A percentile compares a stretch with the other conserved stretches of the same genome.
Evolutionary conservation across 2,888 invertebrate species (phyloP).

Genomic region (Cloeon dipterum): DNA sequence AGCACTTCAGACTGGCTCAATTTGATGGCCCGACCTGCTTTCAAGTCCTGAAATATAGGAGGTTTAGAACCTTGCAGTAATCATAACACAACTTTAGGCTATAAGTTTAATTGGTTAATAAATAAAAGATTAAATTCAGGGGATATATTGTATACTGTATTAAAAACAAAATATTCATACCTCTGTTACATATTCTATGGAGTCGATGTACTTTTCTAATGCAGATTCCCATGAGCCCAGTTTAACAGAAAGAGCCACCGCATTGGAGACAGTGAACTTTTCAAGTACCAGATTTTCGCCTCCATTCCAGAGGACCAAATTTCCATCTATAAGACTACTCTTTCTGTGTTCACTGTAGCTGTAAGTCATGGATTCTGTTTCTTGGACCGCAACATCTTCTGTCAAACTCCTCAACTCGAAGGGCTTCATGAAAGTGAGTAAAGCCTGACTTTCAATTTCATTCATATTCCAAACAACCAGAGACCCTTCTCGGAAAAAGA

Average conservation of each 20-base stretch:
- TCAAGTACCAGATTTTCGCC: slow-evolving; percentile 40
- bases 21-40: slow-evolving; percentile 42
- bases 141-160: too few relatives aligned
- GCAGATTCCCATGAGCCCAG: slow-evolving; percentile 85
- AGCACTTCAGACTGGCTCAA: slow-evolving; percentile 48
- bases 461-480: slow-evolving; percentile 80
- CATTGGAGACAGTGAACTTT: slow-evolving; percentile 87
- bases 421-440: slow-evolving; percentile 45
- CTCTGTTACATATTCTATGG: slow-evolving; percentile 57
- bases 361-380: slow-evolving; percentile 69
- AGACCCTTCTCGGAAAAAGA: slow-evolving; percentile 77
- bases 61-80: too few relatives aligned
- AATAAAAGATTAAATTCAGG: too few relatives aligned
- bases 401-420: slow-evolving; percentile 50
- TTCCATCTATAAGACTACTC: slow-evolving; percentile 21
- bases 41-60: slow-evolving; percentile 32
- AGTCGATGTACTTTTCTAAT: slow-evolving; percentile 58
- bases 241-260: slow-evolving; percentile 80
- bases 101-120: too few relatives aligned
- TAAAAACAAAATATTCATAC: slow-evolving; percentile 11
- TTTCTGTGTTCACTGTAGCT: slow-evolving; percentile 31
- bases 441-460: slow-evolving; percentile 52
- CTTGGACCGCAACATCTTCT: slow-evolving; percentile 39
- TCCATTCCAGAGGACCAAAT: slow-evolving; percentile 26
- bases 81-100: too few relatives aligned